These are phyloP conservation scores for Pseudochaenichthys georgianus DNA, from an alignment of 2,797 vertebrate species.

Conservation along the genomic window DNA sequence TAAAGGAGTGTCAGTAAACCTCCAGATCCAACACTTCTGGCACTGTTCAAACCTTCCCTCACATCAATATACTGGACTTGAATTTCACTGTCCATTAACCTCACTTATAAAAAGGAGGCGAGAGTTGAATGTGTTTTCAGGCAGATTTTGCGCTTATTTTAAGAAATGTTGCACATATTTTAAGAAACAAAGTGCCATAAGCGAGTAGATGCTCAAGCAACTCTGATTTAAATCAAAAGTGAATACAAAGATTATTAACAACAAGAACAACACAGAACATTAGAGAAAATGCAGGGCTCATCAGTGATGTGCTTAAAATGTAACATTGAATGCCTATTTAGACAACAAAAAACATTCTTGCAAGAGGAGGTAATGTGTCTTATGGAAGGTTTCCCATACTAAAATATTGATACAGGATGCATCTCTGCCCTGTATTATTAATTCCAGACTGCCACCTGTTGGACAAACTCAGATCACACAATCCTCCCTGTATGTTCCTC, in stretches of 20 bases:
- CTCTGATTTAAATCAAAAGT: neutral
- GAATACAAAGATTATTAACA: neutral
- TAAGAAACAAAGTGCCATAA: neutral
- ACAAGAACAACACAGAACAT: neutral
- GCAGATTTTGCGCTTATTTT: neutral
- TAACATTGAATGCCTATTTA: neutral
- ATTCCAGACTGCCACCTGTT: constrained; percentile 87
- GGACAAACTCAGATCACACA: constrained; percentile 68
- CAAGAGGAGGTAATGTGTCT: neutral
- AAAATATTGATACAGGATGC: neutral
- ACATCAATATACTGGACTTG: neutral
- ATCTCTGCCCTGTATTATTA: constrained; percentile 51
- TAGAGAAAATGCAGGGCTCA: neutral
- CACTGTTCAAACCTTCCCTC: neutral
- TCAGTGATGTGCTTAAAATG: neutral
- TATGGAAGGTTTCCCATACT: constrained; percentile 7
- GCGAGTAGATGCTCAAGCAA: neutral
- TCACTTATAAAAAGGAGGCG: neutral
- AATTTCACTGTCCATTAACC: neutral
- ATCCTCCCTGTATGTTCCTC: constrained; percentile 3
- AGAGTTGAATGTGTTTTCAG: neutral
- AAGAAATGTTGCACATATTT: neutral
- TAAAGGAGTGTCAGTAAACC: constrained; percentile 12
- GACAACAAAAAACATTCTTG: neutral
- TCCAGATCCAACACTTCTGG: constrained; percentile 47